These are phyloP conservation scores for Lucilia cuprina DNA, from an alignment of 1,140 invertebrate species.

Conservation along the genomic window DNA sequence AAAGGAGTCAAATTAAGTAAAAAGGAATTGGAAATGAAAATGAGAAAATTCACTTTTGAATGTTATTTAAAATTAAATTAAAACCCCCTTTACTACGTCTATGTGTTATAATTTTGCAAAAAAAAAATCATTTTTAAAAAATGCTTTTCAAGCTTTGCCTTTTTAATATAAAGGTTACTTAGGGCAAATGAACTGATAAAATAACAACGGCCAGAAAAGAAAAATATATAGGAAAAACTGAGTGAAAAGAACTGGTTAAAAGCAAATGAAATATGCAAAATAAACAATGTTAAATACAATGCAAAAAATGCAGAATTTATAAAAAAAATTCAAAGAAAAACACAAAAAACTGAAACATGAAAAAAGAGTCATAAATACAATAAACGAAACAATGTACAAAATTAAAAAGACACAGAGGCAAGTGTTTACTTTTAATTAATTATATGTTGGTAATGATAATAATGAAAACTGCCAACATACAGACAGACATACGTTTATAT, in stretches of 20 bases:
- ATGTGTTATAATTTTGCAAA: no score
- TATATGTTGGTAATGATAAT: constrained; percentile 31
- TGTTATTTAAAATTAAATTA: no score
- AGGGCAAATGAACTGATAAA: constrained; percentile 2
- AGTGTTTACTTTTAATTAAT: constrained; percentile 35
- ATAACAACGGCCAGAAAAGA: constrained; percentile 4
- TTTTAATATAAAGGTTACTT: not conserved
- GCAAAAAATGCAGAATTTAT: not conserved
- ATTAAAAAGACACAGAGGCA: constrained; percentile 14
- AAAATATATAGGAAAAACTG: not conserved
- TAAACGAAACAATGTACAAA: constrained; percentile 25
- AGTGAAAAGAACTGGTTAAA: not conserved
- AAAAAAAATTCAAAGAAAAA: not conserved
- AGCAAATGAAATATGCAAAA: constrained; percentile 17
- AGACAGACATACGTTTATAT: no score
- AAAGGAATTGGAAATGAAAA: no score
- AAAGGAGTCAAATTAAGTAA: no score
- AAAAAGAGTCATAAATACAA: constrained; percentile 9
- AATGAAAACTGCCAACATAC: constrained; percentile 1
- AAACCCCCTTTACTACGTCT: no score
- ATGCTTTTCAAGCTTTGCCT: not conserved
- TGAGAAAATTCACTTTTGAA: no score
- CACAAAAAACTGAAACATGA: no score
- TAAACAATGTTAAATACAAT: constrained; percentile 21
- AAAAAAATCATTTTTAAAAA: no score